phyloP scores from a whole-genome alignment of 2,888 invertebrate species.

The Mesoligia furuncula region DNA sequence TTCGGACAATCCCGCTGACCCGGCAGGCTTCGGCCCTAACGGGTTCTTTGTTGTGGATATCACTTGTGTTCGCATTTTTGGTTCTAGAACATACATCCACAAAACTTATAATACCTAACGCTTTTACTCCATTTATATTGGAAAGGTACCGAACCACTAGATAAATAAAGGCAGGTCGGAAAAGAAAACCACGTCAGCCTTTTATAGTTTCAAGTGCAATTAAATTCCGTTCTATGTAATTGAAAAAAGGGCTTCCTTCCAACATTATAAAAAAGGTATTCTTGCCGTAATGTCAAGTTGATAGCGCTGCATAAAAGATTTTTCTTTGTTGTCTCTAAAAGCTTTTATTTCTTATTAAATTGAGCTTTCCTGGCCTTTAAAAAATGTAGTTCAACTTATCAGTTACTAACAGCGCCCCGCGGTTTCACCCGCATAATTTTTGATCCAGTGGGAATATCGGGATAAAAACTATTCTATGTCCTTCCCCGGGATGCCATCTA shows the following conservation, averaged over 20 bases:
- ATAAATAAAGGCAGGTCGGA: neutral
- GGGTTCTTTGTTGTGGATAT: too few relatives aligned
- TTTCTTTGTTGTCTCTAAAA: neutral
- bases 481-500: too few relatives aligned
- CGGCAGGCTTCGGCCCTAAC: too few relatives aligned
- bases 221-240: neutral
- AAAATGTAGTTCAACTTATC: neutral
- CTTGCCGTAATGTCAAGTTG: neutral
- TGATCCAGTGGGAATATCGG: too few relatives aligned
- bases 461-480: too few relatives aligned
- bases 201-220: conserved; percentile 3
- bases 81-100: neutral
- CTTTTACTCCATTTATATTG: neutral
- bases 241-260: neutral
- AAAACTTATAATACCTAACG: neutral
- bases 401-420: neutral
- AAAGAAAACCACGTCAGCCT: neutral
- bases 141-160: neutral
- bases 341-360: neutral
- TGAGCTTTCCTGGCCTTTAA: neutral
- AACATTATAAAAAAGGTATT: conserved; percentile 7
- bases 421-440: too few relatives aligned
- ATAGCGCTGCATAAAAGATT: neutral
- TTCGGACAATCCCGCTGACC: too few relatives aligned
- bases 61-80: neutral